Conservation (phyloP, 1,140 invertebrate genomes). For the Aphidius gifuensis region DNA sequence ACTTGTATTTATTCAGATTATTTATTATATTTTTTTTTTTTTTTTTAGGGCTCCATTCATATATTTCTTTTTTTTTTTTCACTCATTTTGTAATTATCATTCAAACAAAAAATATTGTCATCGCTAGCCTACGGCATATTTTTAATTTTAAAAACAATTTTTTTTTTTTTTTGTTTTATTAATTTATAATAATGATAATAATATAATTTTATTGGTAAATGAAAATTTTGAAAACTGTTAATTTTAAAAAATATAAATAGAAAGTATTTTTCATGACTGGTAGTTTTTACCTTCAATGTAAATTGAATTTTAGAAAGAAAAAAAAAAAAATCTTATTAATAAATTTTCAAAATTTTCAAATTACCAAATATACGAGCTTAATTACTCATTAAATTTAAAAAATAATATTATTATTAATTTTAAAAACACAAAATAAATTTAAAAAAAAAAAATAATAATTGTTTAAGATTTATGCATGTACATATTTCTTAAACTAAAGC, state of each 20-base stretch:
- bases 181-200: no score
- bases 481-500: constrained; percentile 24
- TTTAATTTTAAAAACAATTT: no score
- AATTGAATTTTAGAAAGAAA: not conserved
- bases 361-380: no score
- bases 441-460: constrained; percentile 1
- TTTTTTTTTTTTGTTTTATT: no score
- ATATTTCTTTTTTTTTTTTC: constrained; percentile 11
- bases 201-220: no score
- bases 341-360: not conserved
- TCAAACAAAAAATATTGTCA: no score
- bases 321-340: constrained; percentile 10
- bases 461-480: constrained; percentile 14
- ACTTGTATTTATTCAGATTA: constrained; percentile 54
- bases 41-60: constrained; percentile 51
- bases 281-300: no score
- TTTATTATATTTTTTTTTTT: constrained; percentile 56
- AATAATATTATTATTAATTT: not conserved
- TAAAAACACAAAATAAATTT: not conserved
- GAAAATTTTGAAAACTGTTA: no score
- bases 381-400: not conserved
- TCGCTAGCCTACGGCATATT: no score
- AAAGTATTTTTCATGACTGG: no score
- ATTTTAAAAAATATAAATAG: no score
- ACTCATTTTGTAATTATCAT: not conserved